phyloP scores from a whole-genome alignment of 2,888 invertebrate genomes.

The Polydrusus cervinus region DNA sequence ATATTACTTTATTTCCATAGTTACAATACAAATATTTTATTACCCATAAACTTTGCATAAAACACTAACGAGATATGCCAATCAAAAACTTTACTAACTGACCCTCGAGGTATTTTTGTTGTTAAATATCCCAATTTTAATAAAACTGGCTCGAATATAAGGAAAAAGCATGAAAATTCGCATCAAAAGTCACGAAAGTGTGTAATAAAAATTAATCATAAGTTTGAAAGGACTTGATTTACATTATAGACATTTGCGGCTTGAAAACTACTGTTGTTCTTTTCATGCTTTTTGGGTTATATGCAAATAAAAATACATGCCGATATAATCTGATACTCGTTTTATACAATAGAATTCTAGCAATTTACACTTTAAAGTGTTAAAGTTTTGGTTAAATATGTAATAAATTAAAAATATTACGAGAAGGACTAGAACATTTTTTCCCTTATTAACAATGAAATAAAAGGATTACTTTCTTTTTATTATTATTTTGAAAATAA shows the following conservation, averaged over 20 bases:
- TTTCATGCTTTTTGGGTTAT: slow-evolving; percentile 31
- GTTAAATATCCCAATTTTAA: slow-evolving; percentile 25
- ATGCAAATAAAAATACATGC: slow-evolving; percentile 27
- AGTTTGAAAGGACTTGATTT: slow-evolving; percentile 6
- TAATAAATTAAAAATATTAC: too few relatives aligned
- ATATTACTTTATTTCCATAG: too few relatives aligned
- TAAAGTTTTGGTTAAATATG: too few relatives aligned
- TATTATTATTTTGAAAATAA: too few relatives aligned
- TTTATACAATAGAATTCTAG: background rate
- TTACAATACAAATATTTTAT: background rate
- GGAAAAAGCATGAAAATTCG: slow-evolving; percentile 39
- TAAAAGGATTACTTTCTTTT: too few relatives aligned
- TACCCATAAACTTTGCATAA: background rate
- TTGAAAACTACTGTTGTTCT: slow-evolving; percentile 11
- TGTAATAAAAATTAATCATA: slow-evolving; percentile 23
- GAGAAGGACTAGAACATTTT: too few relatives aligned
- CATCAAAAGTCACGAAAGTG: slow-evolving; percentile 29
- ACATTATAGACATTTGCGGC: background rate
- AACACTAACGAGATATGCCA: slow-evolving; percentile 17
- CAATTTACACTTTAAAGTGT: background rate
- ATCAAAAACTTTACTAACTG: slow-evolving; percentile 7
- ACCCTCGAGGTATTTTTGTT: slow-evolving; percentile 36
- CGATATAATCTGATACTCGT: background rate
- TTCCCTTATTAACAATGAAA: too few relatives aligned
- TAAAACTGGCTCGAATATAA: slow-evolving; percentile 27